These are phyloP conservation scores for Myrmophylax atrothorax DNA, from an alignment of 2,113 vertebrate genomes.

Conservation along the genomic window DNA sequence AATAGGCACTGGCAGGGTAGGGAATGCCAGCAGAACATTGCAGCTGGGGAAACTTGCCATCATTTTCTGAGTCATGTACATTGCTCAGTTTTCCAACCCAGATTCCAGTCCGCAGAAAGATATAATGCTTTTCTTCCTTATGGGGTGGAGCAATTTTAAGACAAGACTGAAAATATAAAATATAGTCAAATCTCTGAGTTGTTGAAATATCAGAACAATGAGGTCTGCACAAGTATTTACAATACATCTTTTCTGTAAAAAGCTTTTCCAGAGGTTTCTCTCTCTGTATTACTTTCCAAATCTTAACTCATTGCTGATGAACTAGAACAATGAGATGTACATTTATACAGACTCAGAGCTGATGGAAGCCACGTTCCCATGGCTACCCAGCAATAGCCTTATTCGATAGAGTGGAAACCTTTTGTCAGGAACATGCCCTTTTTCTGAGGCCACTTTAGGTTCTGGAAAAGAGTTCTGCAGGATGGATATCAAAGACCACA, in stretches of 20 bases:
- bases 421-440: not conserved
- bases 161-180: not conserved
- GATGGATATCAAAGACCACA: fast-evolving
- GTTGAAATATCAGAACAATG: not conserved
- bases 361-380: not conserved
- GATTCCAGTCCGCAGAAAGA: not conserved
- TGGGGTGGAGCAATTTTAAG: not conserved
- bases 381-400: not conserved
- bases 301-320: not conserved
- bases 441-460: not conserved
- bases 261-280: not conserved
- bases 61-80: not conserved
- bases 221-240: not conserved
- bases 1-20: not conserved
- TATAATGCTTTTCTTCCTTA: not conserved
- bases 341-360: not conserved
- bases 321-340: not conserved
- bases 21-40: not conserved
- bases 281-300: not conserved
- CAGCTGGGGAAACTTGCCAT: not conserved
- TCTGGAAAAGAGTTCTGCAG: not conserved
- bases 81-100: not conserved
- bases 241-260: not conserved
- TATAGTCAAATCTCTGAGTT: not conserved
- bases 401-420: not conserved